phyloP scores from a whole-genome alignment of 2,888 invertebrate genomes.

The Agrotis segetum region DNA sequence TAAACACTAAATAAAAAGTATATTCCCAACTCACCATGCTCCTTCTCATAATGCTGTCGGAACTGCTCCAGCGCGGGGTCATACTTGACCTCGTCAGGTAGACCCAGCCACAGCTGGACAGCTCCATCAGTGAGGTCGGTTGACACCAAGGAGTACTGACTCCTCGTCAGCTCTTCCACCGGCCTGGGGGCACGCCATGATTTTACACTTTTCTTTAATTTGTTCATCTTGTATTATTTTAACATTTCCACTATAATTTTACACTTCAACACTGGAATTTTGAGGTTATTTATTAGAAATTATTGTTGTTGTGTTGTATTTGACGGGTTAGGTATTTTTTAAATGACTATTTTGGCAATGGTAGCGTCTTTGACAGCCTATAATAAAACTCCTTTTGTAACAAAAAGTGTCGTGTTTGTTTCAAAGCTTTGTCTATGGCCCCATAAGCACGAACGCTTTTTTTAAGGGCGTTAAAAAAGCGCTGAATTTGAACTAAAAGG shows the following conservation, averaged over 20 bases:
- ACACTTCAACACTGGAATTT: slow-evolving; percentile 41
- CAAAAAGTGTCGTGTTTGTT: slow-evolving; percentile 1
- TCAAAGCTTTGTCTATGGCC: too few species aligned
- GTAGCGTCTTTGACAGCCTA: not conserved
- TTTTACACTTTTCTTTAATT: slow-evolving; percentile 76
- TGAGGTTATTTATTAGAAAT: slow-evolving; percentile 27
- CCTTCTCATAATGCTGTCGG: slow-evolving; percentile 88
- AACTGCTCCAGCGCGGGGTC: slow-evolving; percentile 92
- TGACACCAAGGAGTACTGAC: slow-evolving; percentile 87
- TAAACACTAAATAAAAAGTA: not conserved
- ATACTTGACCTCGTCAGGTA: slow-evolving; percentile 92
- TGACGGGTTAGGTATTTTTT: slow-evolving; percentile 39
- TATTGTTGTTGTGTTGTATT: slow-evolving; percentile 42
- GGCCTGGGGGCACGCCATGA: slow-evolving; percentile 81
- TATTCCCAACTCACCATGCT: slow-evolving; percentile 80
- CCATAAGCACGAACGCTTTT: too few species aligned
- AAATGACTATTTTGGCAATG: not conserved
- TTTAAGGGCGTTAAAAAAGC: too few species aligned
- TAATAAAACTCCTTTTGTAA: slow-evolving; percentile 1
- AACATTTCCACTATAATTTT: slow-evolving; percentile 19
- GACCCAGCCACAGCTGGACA: slow-evolving; percentile 92
- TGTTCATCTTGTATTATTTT: slow-evolving; percentile 72
- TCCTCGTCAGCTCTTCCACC: slow-evolving; percentile 85
- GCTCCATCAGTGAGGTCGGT: slow-evolving; percentile 91
- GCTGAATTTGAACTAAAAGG: too few species aligned